Evolutionary conservation across 2,113 vertebrate genomes (phyloP).

Genomic region (Campylorhamphus procurvoides): DNA sequence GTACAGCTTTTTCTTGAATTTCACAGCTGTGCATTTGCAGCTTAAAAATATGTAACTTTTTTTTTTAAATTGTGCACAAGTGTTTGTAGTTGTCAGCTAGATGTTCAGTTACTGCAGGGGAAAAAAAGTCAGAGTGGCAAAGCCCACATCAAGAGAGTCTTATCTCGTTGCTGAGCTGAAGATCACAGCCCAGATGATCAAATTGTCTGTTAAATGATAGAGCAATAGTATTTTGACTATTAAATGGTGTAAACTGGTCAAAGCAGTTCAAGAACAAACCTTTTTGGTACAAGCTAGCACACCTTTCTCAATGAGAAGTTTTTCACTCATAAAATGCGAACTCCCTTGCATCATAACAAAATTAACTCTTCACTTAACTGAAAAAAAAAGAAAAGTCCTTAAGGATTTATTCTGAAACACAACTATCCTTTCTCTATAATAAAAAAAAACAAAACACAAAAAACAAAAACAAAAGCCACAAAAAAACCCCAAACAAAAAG

Average conservation of each 20-base stretch:
- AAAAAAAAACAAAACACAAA: neutral
- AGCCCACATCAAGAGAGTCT: constrained; percentile 24
- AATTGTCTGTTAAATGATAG: constrained; percentile 44
- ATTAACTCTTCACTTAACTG: constrained; percentile 6
- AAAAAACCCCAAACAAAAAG: neutral
- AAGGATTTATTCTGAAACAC: neutral
- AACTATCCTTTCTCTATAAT: neutral
- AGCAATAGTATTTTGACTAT: constrained; percentile 53
- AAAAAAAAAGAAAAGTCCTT: neutral
- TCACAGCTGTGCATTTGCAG: constrained; percentile 71
- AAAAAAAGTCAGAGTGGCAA: constrained; percentile 4
- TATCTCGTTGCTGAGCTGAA: constrained; percentile 48
- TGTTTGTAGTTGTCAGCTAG: constrained; percentile 63
- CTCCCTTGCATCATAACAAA: neutral
- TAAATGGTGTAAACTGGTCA: constrained; percentile 49
- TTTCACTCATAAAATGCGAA: constrained; percentile 17
- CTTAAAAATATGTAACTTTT: constrained; percentile 63
- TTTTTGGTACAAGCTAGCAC: constrained; percentile 21
- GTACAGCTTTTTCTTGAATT: constrained; percentile 67
- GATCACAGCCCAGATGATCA: constrained; percentile 58
- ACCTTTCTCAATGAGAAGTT: neutral
- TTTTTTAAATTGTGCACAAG: constrained; percentile 30
- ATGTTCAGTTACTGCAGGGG: constrained; percentile 39
- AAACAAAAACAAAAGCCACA: neutral
- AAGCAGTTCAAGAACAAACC: constrained; percentile 44